Conservation (phyloP, 1,140 invertebrate genomes). For the Neodiprion virginianus region DNA sequence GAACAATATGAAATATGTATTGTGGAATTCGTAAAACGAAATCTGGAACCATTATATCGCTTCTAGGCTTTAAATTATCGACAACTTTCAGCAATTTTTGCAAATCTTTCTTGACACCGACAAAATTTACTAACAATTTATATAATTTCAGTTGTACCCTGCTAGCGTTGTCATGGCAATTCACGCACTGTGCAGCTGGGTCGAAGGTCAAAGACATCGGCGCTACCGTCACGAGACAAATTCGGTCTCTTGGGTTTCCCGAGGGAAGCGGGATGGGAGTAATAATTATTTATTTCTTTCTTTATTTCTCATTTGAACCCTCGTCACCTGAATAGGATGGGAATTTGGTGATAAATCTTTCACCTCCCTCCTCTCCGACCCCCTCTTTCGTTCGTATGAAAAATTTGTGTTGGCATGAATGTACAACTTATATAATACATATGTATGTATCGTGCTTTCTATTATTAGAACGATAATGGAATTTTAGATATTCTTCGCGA, state of each 20-base stretch:
- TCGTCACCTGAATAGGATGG: not conserved
- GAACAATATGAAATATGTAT: no score
- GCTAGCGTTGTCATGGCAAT: slow-evolving; percentile 22
- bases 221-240: slow-evolving; percentile 44
- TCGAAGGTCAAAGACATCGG: slow-evolving; percentile 43
- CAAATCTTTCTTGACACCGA: no score
- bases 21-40: no score
- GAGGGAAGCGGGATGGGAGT: slow-evolving; percentile 51
- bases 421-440: not conserved
- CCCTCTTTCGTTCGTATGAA: no score
- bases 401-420: no score
- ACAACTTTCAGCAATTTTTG: no score
- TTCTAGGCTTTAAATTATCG: no score
- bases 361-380: not conserved
- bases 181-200: slow-evolving; percentile 26
- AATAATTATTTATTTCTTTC: slow-evolving; percentile 10
- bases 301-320: not conserved
- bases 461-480: slow-evolving; percentile 14
- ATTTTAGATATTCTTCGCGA: slow-evolving; percentile 57
- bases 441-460: not conserved
- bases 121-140: no score
- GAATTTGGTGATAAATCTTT: not conserved
- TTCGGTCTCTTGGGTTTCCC: slow-evolving; percentile 52
- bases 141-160: not conserved
- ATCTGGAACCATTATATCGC: no score